A percentile compares a stretch with the other conserved stretches of the same genome.
phyloP scores from a whole-genome alignment of 2,113 vertebrate species.

The Mesitornis unicolor region DNA sequence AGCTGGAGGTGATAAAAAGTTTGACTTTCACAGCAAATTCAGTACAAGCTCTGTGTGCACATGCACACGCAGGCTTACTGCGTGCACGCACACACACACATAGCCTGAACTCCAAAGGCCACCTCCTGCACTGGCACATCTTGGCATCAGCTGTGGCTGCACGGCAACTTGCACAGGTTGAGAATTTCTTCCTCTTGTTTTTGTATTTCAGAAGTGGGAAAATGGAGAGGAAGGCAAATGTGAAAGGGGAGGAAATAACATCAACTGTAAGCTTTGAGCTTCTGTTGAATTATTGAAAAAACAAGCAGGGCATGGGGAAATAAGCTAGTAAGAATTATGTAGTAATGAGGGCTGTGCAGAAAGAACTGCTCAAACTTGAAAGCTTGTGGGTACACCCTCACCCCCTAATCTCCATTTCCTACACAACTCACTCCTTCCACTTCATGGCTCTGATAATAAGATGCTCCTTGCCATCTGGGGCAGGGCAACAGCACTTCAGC shows the following conservation, averaged over 20 bases:
- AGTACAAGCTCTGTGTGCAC: background rate
- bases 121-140: background rate
- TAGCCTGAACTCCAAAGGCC: background rate
- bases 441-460: background rate
- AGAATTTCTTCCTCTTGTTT: background rate
- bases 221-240: background rate
- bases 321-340: background rate
- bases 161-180: background rate
- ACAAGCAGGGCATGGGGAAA: background rate
- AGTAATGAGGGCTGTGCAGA: background rate
- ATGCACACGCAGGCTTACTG: background rate
- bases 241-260: background rate
- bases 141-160: background rate
- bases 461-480: background rate
- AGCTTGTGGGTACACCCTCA: rapidly evolving
- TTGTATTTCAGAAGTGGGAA: background rate
- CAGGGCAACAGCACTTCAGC: background rate
- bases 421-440: background rate
- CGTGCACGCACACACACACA: background rate
- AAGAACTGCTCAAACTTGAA: background rate
- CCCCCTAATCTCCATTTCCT: background rate
- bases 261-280: background rate
- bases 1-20: background rate
- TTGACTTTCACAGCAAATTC: background rate
- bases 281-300: background rate